phyloP scores from a whole-genome alignment of 2,113 vertebrate genomes.

The Thomomys bottae region DNA sequence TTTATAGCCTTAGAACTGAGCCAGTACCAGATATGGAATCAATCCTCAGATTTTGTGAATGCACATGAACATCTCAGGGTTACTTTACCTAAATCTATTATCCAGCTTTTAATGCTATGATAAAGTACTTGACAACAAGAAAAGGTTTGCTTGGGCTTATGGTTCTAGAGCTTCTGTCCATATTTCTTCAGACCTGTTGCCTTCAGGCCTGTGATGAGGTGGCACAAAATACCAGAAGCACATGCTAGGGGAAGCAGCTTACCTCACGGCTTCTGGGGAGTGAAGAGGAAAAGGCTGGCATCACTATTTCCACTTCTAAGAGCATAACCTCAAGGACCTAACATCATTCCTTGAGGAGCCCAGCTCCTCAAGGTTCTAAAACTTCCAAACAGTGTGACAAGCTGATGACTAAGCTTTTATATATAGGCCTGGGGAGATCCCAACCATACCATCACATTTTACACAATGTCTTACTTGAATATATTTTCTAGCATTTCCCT shows the following conservation, averaged over 20 bases:
- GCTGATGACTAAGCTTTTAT: not conserved
- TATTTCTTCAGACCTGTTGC: not conserved
- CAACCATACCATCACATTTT: not conserved
- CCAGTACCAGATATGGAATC: not conserved
- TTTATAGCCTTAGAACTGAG: not conserved
- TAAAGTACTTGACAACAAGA: not conserved
- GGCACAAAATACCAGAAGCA: not conserved
- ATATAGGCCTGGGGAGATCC: not conserved
- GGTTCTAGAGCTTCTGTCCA: not conserved
- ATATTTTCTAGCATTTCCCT: not conserved
- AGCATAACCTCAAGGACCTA: not conserved
- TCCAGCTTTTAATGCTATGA: not conserved
- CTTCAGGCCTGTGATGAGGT: not conserved
- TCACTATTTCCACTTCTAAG: not conserved
- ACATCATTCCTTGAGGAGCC: not conserved
- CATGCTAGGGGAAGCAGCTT: too few relatives aligned
- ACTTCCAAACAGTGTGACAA: not conserved
- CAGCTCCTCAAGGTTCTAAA: too few relatives aligned
- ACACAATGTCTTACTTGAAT: not conserved
- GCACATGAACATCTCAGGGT: not conserved
- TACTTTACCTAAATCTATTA: not conserved
- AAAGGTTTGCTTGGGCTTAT: not conserved
- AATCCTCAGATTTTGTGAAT: constrained; percentile 21
- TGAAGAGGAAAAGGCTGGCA: too few relatives aligned
- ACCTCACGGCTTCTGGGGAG: not conserved